These are phyloP conservation scores for Automeris io DNA, from an alignment of 2,888 invertebrate species.

Conservation along the genomic window DNA sequence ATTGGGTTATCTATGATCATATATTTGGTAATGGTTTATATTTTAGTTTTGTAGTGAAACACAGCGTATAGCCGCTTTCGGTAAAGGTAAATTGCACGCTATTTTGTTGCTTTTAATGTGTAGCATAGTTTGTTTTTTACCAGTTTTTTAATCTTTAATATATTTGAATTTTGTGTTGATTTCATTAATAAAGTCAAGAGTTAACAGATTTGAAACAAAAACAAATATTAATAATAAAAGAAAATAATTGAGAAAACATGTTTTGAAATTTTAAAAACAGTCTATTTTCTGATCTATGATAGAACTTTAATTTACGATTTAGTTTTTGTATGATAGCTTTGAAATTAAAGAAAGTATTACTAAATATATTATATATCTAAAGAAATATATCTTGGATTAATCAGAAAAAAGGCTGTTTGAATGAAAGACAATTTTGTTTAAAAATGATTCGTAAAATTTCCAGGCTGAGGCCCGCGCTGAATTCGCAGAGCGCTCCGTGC, in stretches of 20 bases:
- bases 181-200: constrained; percentile 8
- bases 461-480: constrained; percentile 99
- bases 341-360: too few species aligned
- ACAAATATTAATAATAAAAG: constrained; percentile 5
- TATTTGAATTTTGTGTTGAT: constrained; percentile 11
- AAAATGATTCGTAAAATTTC: constrained; percentile 25
- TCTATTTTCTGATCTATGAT: constrained; percentile 41
- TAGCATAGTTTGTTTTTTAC: constrained; percentile 29
- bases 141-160: constrained; percentile 13
- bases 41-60: constrained; percentile 51
- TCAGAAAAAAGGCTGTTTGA: constrained; percentile 55
- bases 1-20: constrained; percentile 24
- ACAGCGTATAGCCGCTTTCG: constrained; percentile 59
- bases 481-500: constrained; percentile 99
- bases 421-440: constrained; percentile 18
- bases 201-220: background rate
- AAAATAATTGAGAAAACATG: constrained; percentile 35
- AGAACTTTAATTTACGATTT: background rate
- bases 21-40: constrained; percentile 42
- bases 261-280: constrained; percentile 30
- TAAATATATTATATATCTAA: too few species aligned
- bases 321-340: background rate
- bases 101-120: constrained; percentile 48
- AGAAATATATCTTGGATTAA: background rate
- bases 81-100: constrained; percentile 73